These are phyloP conservation scores for Macropodus opercularis DNA, from an alignment of 2,797 vertebrate species.

Conservation along the genomic window DNA sequence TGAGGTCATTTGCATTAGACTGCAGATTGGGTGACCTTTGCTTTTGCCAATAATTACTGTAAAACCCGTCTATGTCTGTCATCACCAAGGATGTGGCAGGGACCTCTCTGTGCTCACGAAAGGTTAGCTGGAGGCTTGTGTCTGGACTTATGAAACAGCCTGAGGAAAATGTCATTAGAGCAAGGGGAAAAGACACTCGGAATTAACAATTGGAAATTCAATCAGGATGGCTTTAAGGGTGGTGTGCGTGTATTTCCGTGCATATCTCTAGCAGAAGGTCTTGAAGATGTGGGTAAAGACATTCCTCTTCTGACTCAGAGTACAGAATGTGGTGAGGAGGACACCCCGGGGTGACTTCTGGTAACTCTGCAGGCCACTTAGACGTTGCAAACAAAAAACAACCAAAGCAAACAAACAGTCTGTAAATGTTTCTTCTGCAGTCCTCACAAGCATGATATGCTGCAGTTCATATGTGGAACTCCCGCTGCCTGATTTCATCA, in stretches of 20 bases:
- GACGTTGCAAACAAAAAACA: constrained; percentile 51
- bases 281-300: constrained; percentile 25
- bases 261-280: constrained; percentile 19
- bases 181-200: constrained; percentile 72
- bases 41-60: constrained; percentile 91
- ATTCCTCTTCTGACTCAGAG: constrained; percentile 24
- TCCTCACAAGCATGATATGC: constrained; percentile 25
- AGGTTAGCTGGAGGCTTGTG: constrained; percentile 82
- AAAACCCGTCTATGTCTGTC: constrained; percentile 78
- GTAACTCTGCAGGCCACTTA: constrained; percentile 54
- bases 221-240: constrained; percentile 70
- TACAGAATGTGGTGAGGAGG: constrained; percentile 34
- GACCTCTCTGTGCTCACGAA: constrained; percentile 75
- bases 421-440: constrained; percentile 32
- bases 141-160: constrained; percentile 82
- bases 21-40: constrained; percentile 88
- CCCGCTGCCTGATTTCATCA: constrained; percentile 38
- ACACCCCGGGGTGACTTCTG: constrained; percentile 50
- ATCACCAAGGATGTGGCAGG: constrained; percentile 75
- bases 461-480: constrained; percentile 20
- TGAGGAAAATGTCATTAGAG: constrained; percentile 85
- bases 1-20: constrained; percentile 88
- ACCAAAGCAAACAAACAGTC: constrained; percentile 46
- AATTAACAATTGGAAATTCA: constrained; percentile 78
- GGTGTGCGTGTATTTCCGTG: constrained; percentile 8